Conservation (phyloP, 2,113 vertebrate species). For the Coregonus clupeaformis region DNA sequence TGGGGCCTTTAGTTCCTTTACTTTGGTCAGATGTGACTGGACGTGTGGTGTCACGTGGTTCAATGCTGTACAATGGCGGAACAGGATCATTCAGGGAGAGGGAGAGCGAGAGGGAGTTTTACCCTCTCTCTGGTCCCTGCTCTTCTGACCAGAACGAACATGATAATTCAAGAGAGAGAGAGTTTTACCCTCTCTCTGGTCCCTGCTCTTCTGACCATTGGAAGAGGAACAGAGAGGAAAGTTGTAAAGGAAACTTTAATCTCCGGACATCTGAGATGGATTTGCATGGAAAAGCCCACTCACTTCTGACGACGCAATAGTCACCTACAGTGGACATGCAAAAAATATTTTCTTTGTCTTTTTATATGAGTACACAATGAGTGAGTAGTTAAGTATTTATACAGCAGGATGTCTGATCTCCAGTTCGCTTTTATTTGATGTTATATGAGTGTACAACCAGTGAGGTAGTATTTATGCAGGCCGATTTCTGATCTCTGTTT, state of each 20-base stretch:
- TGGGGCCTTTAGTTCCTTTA: background rate
- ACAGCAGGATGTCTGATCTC: constrained; percentile 45
- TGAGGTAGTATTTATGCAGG: constrained; percentile 36
- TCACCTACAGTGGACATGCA: background rate
- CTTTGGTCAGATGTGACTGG: constrained; percentile 12
- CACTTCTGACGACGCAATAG: background rate
- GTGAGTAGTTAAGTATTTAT: constrained; percentile 32
- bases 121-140: background rate
- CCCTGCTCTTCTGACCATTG: constrained; percentile 39
- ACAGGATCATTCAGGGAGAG: background rate
- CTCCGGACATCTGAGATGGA: constrained; percentile 1
- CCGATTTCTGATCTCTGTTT: constrained; percentile 42
- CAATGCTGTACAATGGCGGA: constrained; percentile 20
- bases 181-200: background rate
- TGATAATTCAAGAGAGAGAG: background rate
- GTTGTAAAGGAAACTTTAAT: constrained; percentile 41
- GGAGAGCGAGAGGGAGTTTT: background rate
- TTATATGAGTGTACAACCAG: constrained; percentile 25
- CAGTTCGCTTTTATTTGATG: background rate
- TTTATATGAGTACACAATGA: constrained; percentile 4
- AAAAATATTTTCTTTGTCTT: constrained; percentile 29
- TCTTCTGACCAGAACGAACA: no score
- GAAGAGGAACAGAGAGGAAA: constrained; percentile 47
- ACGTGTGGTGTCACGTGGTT: constrained; percentile 22
- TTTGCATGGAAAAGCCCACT: background rate